phyloP scores from a whole-genome alignment of 2,113 vertebrate species.

The Clarias magur region DNA sequence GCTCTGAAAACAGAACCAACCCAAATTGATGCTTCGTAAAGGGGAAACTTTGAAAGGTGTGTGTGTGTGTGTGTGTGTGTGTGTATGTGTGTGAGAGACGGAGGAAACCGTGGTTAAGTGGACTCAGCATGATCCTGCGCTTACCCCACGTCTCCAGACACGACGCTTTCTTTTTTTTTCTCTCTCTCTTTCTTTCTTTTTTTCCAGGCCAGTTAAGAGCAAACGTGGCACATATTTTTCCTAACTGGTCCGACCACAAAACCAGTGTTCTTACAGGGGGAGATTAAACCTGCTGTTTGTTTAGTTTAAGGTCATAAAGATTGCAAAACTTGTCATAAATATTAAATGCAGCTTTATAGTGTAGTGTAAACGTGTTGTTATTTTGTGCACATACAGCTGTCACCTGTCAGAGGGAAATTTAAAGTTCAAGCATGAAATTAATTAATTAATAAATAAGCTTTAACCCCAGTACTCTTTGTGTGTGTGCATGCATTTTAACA shows the following conservation, averaged over 20 bases:
- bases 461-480: too few species aligned
- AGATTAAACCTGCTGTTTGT: too few species aligned
- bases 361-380: neutral
- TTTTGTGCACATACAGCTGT: neutral
- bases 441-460: neutral
- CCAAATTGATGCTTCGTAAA: neutral
- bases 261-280: neutral
- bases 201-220: neutral
- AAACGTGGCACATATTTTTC: constrained; percentile 20
- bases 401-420: neutral
- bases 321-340: neutral
- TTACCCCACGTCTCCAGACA: neutral
- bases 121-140: neutral
- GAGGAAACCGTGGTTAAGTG: constrained; percentile 12
- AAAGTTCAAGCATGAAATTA: neutral
- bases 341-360: neutral
- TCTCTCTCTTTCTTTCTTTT: too few species aligned
- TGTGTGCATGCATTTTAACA: too few species aligned
- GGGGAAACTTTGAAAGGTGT: neutral
- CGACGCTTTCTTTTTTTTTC: neutral
- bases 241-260: neutral
- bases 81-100: too few species aligned
- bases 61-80: neutral
- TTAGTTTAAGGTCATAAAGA: neutral
- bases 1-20: neutral